phyloP scores from a whole-genome alignment of 2,797 vertebrate species.

The Graptemys geographica region DNA sequence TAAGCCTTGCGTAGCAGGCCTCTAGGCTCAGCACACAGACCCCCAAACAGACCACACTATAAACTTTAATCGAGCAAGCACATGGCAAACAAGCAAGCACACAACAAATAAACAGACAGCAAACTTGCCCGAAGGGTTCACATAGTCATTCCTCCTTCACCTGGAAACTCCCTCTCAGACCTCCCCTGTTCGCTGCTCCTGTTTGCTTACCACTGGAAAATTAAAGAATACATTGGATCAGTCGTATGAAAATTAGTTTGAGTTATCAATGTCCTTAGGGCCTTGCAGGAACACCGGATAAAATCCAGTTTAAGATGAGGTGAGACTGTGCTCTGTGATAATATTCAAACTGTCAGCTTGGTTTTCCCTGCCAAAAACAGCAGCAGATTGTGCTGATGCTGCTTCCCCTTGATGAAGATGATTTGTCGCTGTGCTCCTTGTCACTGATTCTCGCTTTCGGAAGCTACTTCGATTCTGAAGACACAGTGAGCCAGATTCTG shows the following conservation, averaged over 20 bases:
- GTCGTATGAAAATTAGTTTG: constrained; percentile 48
- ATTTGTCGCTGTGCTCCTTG: not conserved
- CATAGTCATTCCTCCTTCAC: too few relatives aligned
- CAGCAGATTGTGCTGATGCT: constrained; percentile 18
- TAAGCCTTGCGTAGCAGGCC: too few relatives aligned
- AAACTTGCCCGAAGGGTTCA: too few relatives aligned
- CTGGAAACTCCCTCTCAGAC: too few relatives aligned
- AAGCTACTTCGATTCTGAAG: constrained; percentile 7
- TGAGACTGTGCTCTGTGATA: constrained; percentile 55
- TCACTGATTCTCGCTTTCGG: constrained; percentile 1
- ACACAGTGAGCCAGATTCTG: not conserved
- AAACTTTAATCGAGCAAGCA: too few relatives aligned
- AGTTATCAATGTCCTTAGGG: constrained; percentile 53
- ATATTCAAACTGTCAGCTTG: constrained; percentile 8
- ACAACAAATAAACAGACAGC: too few relatives aligned
- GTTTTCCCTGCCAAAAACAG: constrained; percentile 46
- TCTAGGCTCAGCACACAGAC: too few relatives aligned
- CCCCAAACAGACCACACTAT: too few relatives aligned
- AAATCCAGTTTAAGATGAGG: constrained; percentile 65
- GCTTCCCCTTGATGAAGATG: not conserved
- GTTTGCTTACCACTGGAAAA: constrained; percentile 46
- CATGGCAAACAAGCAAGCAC: too few relatives aligned
- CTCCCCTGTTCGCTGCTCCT: not conserved
- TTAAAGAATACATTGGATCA: constrained; percentile 57
- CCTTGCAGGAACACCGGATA: constrained; percentile 62